A percentile compares a stretch with the other conserved stretches of the same genome.
These are phyloP conservation scores for Drosophila auraria DNA, from an alignment of 1,140 invertebrate species.

Conservation along the genomic window DNA sequence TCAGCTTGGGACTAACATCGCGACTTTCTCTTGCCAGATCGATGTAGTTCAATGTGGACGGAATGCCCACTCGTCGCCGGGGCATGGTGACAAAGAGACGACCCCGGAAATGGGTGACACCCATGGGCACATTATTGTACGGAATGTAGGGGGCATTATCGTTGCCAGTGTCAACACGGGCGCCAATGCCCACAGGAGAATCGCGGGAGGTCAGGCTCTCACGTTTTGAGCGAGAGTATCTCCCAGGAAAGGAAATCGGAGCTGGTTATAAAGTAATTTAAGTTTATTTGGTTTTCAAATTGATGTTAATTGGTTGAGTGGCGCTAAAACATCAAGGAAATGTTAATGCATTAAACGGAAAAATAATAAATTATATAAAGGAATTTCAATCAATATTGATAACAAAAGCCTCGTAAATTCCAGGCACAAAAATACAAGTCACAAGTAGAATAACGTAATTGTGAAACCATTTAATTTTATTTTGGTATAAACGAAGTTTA, in stretches of 20 bases:
- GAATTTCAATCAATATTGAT: neutral
- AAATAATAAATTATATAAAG: neutral
- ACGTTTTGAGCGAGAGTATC: constrained; percentile 39
- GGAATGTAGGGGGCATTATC: constrained; percentile 62
- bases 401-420: neutral
- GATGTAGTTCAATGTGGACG: constrained; percentile 90
- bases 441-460: too few relatives aligned
- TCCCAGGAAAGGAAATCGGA: constrained; percentile 59
- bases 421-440: neutral
- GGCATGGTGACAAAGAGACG: constrained; percentile 91
- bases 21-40: constrained; percentile 85
- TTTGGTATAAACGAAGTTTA: neutral
- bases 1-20: constrained; percentile 86
- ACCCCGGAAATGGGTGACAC: constrained; percentile 88
- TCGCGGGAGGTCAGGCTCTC: constrained; percentile 64
- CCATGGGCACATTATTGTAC: constrained; percentile 91
- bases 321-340: neutral
- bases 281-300: neutral
- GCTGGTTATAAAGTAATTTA: constrained; percentile 14
- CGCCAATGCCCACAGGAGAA: constrained; percentile 14
- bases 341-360: too few relatives aligned
- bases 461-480: neutral
- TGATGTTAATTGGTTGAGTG: neutral
- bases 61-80: constrained; percentile 88
- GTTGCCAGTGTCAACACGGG: constrained; percentile 14